Percentiles rank a stretch among this genome's conserved stretches.
Evolutionary conservation across 2,888 invertebrate species (phyloP).

Genomic region (Aphodius granarius): DNA sequence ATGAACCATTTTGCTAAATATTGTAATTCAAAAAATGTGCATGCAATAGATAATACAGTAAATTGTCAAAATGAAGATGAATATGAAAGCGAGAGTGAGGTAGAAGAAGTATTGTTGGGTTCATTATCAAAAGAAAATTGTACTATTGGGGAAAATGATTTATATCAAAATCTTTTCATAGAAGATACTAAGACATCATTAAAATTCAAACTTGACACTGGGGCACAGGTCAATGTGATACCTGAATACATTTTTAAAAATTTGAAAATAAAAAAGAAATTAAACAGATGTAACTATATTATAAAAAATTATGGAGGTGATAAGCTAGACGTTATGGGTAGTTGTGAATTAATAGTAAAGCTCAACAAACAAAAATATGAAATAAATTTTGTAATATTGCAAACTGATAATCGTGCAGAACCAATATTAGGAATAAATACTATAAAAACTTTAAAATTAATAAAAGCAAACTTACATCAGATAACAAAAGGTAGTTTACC

Average conservation of each 20-base stretch:
- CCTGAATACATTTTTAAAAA: constrained; percentile 24
- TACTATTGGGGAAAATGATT: constrained; percentile 7
- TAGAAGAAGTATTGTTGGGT: neutral
- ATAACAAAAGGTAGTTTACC: neutral
- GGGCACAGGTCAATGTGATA: constrained; percentile 25
- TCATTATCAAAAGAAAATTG: neutral
- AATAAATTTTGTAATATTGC: constrained; percentile 11
- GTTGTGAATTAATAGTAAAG: neutral
- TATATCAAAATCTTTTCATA: constrained; percentile 12
- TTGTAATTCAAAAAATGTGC: constrained; percentile 10
- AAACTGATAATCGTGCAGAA: neutral
- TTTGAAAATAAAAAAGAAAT: constrained; percentile 14
- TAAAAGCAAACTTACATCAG: neutral
- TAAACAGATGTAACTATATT: neutral
- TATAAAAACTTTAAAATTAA: constrained; percentile 3
- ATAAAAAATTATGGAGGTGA: constrained; percentile 9
- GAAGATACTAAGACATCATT: constrained; percentile 17
- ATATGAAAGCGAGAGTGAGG: constrained; percentile 4
- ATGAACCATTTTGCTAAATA: constrained; percentile 8
- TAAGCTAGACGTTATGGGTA: constrained; percentile 2
- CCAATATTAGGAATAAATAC: constrained; percentile 16
- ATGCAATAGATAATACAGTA: constrained; percentile 3
- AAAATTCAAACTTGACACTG: constrained; percentile 31
- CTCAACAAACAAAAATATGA: neutral
- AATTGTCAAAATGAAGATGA: neutral